Conservation (phyloP, 2,113 vertebrate genomes). For the Phylloscopus whistleri region DNA sequence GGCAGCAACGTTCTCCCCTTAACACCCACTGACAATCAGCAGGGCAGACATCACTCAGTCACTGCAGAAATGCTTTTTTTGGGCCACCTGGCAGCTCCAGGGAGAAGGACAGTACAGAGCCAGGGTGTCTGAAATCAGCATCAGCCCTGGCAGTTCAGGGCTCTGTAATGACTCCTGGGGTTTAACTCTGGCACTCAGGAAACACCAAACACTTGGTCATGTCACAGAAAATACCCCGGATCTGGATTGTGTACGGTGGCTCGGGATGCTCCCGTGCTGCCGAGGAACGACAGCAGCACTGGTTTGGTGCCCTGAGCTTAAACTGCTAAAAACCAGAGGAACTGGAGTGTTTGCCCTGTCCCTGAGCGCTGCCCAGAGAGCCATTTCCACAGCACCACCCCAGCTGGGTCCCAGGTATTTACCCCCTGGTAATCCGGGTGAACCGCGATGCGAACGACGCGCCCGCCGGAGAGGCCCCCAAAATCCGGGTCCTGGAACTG, state of each 20-base stretch:
- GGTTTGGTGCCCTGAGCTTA: not conserved
- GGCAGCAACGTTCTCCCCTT: not conserved
- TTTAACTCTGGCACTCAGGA: not conserved
- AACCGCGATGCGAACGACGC: conserved; percentile 93
- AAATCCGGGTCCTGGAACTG: conserved; percentile 98
- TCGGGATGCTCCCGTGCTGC: not conserved
- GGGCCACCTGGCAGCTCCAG: accelerated
- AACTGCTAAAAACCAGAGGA: not conserved
- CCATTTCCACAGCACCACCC: not conserved
- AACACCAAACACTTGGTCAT: not conserved
- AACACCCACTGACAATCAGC: not conserved
- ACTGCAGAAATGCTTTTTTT: not conserved
- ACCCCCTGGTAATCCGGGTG: conserved; percentile 98
- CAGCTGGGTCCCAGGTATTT: not conserved
- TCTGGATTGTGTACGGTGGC: accelerated
- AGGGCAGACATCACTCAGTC: not conserved
- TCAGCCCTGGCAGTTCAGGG: not conserved
- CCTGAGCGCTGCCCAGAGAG: not conserved
- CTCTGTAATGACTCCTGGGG: not conserved
- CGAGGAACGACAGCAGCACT: accelerated
- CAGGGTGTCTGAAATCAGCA: not conserved
- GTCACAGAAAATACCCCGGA: not conserved
- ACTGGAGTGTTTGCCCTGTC: not conserved
- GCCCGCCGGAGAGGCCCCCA: conserved; percentile 87
- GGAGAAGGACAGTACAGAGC: not conserved